These are phyloP conservation scores for Lethocerus indicus DNA, from an alignment of 1,140 invertebrate genomes.

Conservation along the genomic window DNA sequence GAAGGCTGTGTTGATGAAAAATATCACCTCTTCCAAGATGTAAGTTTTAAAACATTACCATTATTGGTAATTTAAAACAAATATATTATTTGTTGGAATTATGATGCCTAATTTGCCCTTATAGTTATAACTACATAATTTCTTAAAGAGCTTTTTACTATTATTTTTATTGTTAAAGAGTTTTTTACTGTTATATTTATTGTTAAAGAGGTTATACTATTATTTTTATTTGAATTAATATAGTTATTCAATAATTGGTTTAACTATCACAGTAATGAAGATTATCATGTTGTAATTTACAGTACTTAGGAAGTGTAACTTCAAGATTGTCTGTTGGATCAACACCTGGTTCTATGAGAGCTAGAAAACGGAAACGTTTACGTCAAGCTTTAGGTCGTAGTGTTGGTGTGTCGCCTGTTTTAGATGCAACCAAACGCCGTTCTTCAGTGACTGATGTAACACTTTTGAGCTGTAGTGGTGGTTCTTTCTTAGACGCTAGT, in stretches of 20 bases:
- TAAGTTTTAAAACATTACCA: too few relatives aligned
- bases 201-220: neutral
- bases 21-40: conserved; percentile 71
- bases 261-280: too few relatives aligned
- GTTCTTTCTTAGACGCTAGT: conserved; percentile 73
- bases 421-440: conserved; percentile 42
- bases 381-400: too few relatives aligned
- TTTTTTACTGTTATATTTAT: neutral
- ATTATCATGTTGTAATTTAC: conserved; percentile 2
- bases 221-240: neutral
- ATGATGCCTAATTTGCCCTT: neutral
- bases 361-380: conserved; percentile 53
- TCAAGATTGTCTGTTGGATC: conserved; percentile 11
- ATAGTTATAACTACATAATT: neutral
- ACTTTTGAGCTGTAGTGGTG: conserved; percentile 63
- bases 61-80: conserved; percentile 10
- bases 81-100: neutral
- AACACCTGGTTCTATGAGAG: conserved; percentile 12
- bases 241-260: neutral
- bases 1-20: conserved; percentile 79
- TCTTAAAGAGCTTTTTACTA: neutral
- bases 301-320: conserved; percentile 29
- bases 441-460: conserved; percentile 70
- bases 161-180: neutral
- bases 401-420: too few relatives aligned